Percentiles rank a stretch among this genome's conserved stretches.
Conservation (phyloP, 2,888 invertebrate genomes). For the Chironomus tentans region DNA sequence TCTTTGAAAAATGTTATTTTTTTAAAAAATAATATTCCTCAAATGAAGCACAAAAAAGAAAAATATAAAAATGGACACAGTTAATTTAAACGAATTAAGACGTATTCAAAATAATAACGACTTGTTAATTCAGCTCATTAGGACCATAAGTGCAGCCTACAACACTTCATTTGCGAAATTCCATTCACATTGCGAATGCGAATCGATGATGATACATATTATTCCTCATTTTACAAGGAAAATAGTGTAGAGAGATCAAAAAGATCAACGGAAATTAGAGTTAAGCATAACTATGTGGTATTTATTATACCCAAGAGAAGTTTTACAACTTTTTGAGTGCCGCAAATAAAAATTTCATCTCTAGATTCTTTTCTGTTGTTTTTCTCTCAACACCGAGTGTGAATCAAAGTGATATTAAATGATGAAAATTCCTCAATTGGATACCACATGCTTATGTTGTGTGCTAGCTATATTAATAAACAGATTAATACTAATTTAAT, state of each 20-base stretch:
- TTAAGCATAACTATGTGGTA: conserved; percentile 12
- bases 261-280: neutral
- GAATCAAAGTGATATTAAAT: conserved; percentile 5
- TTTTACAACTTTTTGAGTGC: neutral
- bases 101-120: too few relatives aligned
- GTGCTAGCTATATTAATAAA: neutral
- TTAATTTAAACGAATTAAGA: neutral
- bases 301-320: conserved; percentile 13
- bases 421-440: neutral
- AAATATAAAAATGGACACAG: neutral
- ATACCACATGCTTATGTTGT: neutral
- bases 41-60: neutral
- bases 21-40: neutral
- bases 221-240: too few relatives aligned
- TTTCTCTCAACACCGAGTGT: neutral
- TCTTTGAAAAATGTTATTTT: too few relatives aligned
- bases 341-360: too few relatives aligned
- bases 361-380: neutral
- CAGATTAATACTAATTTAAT: conserved; percentile 7
- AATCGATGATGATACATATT: too few relatives aligned
- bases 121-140: too few relatives aligned
- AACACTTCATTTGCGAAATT: too few relatives aligned
- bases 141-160: too few relatives aligned
- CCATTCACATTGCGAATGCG: too few relatives aligned
- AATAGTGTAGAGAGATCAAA: neutral